Base-by-base conservation (phyloP, 2,113 vertebrate species). In the Rostratula benghalensis region DNA sequence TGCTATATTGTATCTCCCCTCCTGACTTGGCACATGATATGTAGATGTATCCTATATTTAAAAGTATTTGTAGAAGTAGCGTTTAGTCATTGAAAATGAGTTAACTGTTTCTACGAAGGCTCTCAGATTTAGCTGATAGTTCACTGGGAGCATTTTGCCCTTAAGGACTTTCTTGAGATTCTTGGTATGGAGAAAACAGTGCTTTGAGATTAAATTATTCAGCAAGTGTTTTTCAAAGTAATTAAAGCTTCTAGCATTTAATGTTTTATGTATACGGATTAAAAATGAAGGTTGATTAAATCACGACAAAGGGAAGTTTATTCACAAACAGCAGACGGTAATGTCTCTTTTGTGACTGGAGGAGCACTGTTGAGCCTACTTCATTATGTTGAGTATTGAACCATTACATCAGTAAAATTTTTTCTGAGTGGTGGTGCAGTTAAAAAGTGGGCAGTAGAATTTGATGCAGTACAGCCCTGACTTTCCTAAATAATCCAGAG, bases 201-300 rank as follows among this genome's bases (percentile, higher is more conserved):
- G 59, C 56, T 91, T 92, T 75, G 76, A 91, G 76, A 82, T 94
- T 96, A 83, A 97, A 96, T 97, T 95, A 96, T 97, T 98, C 94
- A 95, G 78, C 64, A 90, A 92, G 81, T 94, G 60, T 81, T 95
- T 96, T 94, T 91, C 25, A 71, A 97, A 95, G 87, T 97, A 97
- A 97, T 98, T 97, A 98, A 94, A 93, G 77, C 67, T 96, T 74
- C 64, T 64, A 91, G 23, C 83, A 92, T 93, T 95, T 97, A 96
- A 93, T 97, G 83, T 96, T 97, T 97, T 97, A 94, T 97, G 74
- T 92, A 83, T 95, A 96, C 46, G 94, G 94, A 97, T 97, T 97
- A 92, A 96, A 97, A 98, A 91, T 81, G 77, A 91, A 93, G 70
- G 91, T 94, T 97, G 91, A 96, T 97, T 97, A 96, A 96, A 91